Conservation (phyloP, 2,888 invertebrate genomes). For the Nysson spinosus region DNA sequence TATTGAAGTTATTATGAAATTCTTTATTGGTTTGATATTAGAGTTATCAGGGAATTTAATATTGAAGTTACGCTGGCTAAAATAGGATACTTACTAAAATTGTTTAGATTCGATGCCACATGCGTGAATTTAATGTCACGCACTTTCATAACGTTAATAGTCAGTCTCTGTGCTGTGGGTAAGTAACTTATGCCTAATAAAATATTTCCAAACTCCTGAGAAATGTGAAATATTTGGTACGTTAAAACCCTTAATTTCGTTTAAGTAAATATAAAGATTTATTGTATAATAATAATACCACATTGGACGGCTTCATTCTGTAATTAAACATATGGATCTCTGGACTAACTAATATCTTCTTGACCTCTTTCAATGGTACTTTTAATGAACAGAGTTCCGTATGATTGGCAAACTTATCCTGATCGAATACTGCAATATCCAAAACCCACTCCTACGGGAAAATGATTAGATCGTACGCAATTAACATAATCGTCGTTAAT, state of each 20-base stretch:
- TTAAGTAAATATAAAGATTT: no score
- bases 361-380: conserved; percentile 75
- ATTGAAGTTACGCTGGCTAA: background rate
- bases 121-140: conserved; percentile 74
- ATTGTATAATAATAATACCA: conserved; percentile 63
- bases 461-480: background rate
- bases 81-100: conserved; percentile 73
- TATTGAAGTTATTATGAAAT: no score
- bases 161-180: conserved; percentile 78
- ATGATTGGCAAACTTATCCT: conserved; percentile 78
- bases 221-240: conserved; percentile 14
- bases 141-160: conserved; percentile 77
- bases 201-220: conserved; percentile 77
- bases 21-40: no score
- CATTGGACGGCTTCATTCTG: conserved; percentile 74
- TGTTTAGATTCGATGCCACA: conserved; percentile 64
- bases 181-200: conserved; percentile 78
- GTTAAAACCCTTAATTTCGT: no score
- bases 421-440: conserved; percentile 76
- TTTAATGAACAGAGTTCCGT: conserved; percentile 77
- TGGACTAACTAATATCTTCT: conserved; percentile 72
- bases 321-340: conserved; percentile 76
- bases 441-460: conserved; percentile 76
- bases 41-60: no score
- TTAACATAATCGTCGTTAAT: no score